Evolutionary conservation across 35 echinoderm and acorn worm species (phyloP).

Genomic region (Apostichopus parvimensis): DNA sequence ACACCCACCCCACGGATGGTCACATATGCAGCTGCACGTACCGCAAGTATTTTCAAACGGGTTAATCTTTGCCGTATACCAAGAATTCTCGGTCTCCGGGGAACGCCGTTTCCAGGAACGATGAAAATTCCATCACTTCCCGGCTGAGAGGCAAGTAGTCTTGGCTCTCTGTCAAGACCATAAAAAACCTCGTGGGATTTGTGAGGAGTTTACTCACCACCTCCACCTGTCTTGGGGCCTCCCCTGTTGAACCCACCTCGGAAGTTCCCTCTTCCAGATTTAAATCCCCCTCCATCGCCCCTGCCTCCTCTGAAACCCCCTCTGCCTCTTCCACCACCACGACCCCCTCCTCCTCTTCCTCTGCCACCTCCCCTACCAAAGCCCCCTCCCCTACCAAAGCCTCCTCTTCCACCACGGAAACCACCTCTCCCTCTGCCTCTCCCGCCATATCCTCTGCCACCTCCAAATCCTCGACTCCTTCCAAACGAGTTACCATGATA

Average conservation of each 20-base stretch:
- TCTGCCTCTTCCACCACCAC: not conserved
- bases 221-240: not conserved
- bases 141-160: no score
- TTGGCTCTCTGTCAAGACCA: no score
- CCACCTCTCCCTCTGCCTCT: conserved; percentile 25
- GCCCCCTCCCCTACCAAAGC: not conserved
- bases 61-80: no score
- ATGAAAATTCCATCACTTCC: no score
- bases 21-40: no score
- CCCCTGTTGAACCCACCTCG: not conserved
- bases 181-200: no score
- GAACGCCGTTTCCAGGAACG: no score
- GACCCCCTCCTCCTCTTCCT: conserved; percentile 9
- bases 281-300: not conserved
- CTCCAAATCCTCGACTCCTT: not conserved
- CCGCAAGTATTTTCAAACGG: no score
- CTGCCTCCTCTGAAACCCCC: not conserved
- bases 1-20: no score
- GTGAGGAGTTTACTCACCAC: not conserved
- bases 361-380: not conserved
- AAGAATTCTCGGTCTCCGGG: no score
- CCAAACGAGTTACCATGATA: not conserved
- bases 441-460: not conserved
- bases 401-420: conserved; percentile 18
- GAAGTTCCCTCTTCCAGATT: not conserved